Base-by-base conservation (phyloP, 1,140 invertebrate species). In the Drosophila simulans region DNA sequence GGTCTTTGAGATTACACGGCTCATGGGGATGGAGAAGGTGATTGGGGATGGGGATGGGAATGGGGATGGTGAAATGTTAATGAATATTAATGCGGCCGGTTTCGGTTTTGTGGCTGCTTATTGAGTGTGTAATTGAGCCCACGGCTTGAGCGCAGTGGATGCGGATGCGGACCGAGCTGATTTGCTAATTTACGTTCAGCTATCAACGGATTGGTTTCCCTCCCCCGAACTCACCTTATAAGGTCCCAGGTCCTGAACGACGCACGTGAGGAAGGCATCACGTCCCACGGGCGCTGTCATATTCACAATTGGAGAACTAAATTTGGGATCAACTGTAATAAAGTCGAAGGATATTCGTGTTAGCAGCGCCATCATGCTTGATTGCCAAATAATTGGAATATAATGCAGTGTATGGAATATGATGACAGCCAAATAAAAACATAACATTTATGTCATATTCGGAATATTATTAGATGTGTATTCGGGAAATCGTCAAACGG, bases 231-330 rank as follows among this genome's bases (percentile, higher is more conserved):
- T 93, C 94, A 97, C 97, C 95, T 97, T 97, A 92, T 96, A 97
- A 3, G 94, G 94, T 27, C 95, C 96, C 51, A 98, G 93, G 91
- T 97, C 96, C 90, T 97, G 95, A 5, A 97, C 97, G 25, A 96
- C 94, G 80, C 97, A 98, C 20, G 96, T 94, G 25, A 98, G 94
- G 45, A 96, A 95, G 1, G 96, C 97, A 92, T 98, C 97, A 76
- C 97, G 93, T 53, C 97, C 97, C 43, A 97, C 94, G 8, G 97
- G 94, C 22, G 96, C 95, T 42, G 97, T 98, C 71, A 96, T 95
- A 93, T 98, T 98, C 68, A 94, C 93, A 84, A 98, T 97, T 72
- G 96, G 95, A 79, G 95, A 96, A 75, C 94, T 96, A 92, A 98
- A 98, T 81, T 96, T 96, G 5, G 97, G 97, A 92, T 95, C 95